phyloP scores from a whole-genome alignment of 1,140 invertebrate species.

The Bombus turneri region DNA sequence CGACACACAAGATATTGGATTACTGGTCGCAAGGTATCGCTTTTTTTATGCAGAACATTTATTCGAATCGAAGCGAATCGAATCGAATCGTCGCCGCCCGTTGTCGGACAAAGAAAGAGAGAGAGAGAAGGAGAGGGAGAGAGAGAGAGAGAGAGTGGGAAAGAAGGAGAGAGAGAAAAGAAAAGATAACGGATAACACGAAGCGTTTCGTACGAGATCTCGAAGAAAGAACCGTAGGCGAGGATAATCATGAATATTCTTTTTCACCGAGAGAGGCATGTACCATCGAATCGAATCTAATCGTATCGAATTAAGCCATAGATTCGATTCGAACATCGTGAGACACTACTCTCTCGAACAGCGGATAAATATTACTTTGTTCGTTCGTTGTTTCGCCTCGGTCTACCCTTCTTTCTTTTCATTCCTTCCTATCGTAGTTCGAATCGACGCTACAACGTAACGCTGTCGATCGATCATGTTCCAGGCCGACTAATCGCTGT shows the following conservation, averaged over 20 bases:
- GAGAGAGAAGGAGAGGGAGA: neutral
- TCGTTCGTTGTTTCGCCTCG: neutral
- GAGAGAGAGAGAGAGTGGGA: neutral
- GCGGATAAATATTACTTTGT: neutral
- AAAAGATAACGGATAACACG: neutral
- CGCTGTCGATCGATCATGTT: neutral
- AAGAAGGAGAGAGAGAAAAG: neutral
- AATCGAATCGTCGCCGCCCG: neutral
- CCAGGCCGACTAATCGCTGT: neutral
- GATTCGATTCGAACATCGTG: neutral
- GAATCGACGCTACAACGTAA: neutral
- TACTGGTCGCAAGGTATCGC: conserved; percentile 15
- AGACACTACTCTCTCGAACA: neutral
- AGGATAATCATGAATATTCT: neutral
- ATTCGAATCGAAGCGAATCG: neutral
- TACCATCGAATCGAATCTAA: neutral
- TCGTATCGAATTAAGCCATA: neutral
- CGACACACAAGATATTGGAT: conserved; percentile 32
- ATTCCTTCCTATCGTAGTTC: neutral
- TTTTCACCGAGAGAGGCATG: neutral
- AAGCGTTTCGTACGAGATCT: neutral
- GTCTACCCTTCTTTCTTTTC: neutral
- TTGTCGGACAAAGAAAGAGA: neutral
- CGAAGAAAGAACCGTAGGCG: neutral
- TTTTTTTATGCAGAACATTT: conserved; percentile 21